Conservation (phyloP, 2,797 vertebrate genomes). For the Danionella dracula region DNA sequence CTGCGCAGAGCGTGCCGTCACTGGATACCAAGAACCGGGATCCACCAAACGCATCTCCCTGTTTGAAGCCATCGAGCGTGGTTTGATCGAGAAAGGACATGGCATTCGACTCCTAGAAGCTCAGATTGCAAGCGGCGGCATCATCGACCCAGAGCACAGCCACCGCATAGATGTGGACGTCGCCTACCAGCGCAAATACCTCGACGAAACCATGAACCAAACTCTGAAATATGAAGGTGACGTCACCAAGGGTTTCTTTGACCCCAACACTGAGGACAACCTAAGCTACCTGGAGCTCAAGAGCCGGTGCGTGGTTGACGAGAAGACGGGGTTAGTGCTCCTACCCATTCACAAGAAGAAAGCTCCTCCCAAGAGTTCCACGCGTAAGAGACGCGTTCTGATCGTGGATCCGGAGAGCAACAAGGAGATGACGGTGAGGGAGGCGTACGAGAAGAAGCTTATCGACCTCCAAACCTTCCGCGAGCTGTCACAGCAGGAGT, state of each 20-base stretch:
- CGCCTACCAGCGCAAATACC: conserved; percentile 85
- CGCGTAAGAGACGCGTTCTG: conserved; percentile 86
- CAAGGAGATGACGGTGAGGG: conserved; percentile 89
- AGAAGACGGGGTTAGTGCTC: conserved; percentile 81
- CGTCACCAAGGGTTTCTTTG: conserved; percentile 88
- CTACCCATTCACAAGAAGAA: conserved; percentile 82
- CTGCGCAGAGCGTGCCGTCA: conserved; percentile 90
- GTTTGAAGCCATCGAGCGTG: conserved; percentile 90
- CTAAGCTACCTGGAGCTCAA: conserved; percentile 87
- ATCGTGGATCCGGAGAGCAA: conserved; percentile 93
- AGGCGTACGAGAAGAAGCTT: conserved; percentile 85
- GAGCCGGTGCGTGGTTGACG: conserved; percentile 82
- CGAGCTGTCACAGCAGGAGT: conserved; percentile 87
- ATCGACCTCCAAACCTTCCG: conserved; percentile 86
- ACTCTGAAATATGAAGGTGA: conserved; percentile 79
- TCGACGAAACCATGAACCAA: conserved; percentile 83
- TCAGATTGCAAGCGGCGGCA: conserved; percentile 94
- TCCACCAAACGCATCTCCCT: conserved; percentile 84
- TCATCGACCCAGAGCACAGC: conserved; percentile 89
- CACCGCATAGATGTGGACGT: conserved; percentile 83
- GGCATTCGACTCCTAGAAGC: conserved; percentile 90
- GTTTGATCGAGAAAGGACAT: conserved; percentile 85
- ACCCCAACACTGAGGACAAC: conserved; percentile 94
- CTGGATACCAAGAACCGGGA: conserved; percentile 85
- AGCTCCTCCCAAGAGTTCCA: conserved; percentile 72